Base-by-base conservation (phyloP, 2,888 invertebrate genomes). In the Incurvaria masculella region DNA sequence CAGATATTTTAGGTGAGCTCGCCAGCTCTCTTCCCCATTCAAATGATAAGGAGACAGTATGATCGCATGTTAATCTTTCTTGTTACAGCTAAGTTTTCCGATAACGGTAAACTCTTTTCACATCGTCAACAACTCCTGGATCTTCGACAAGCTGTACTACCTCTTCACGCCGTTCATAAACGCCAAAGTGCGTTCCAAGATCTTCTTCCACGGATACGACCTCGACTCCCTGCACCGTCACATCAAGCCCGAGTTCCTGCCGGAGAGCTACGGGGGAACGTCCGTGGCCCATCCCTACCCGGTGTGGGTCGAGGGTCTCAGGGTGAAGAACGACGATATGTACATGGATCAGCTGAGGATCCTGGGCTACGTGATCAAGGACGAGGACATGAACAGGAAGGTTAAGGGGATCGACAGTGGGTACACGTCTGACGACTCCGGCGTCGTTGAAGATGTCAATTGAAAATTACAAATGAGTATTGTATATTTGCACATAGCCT, bases 91-190 rank as follows among this genome's bases (percentile, higher is more conserved):
- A 1, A 82, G 86, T 2, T 88, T 88, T 63, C 90, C 91, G 0
- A 79, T 90, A 57, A 81, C 83, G 42, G 84, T 87, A 42, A 80
- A 86, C 55, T 85, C 86, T 0, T 79, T 91, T 23, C 91, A 91
- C 69, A 83, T 91, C 44, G 76, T 91, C 3, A 85, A 89, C 63
- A 88, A 91, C 68, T 88, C 86, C 44, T 89, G 89, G 89, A 69
- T 88, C 2, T 87, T 91, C 56, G 87, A 88, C 63, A 82, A 86
- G 17, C 82, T 87, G 48, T 88, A 86, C 64, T 85, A 86, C 55
- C 76, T 90, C 26, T 90, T 91, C 65, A 89, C 88, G 62, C 89
- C 90, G 16, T 82, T 91, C 51, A 72, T 91, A 33, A 86, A 86
- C 49, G 70, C 82, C 5, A 69, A 80, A 4, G 89, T 88, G 70